These are phyloP conservation scores for Toxotes lorentzi DNA, from an alignment of 2,797 vertebrate genomes.

Conservation along the genomic window DNA sequence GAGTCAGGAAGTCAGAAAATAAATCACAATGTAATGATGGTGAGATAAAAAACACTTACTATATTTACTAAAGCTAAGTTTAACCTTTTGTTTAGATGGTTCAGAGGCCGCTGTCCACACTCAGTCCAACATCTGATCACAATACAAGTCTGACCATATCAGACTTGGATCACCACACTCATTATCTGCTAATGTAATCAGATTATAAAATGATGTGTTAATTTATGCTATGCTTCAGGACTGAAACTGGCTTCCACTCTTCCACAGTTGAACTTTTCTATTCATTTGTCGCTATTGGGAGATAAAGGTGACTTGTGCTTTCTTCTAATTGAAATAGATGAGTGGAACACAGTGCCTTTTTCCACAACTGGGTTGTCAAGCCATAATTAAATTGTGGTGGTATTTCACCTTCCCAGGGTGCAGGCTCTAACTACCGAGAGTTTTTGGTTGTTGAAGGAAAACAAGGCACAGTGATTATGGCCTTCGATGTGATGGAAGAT, in stretches of 20 bases:
- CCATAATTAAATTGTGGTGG: constrained; percentile 52
- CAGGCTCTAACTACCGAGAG: constrained; percentile 24
- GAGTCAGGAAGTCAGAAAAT: not conserved
- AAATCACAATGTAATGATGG: not conserved
- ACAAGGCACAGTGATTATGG: constrained; percentile 20
- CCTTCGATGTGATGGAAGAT: constrained; percentile 21
- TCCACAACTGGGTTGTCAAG: constrained; percentile 29
- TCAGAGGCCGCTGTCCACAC: not conserved
- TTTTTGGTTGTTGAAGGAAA: constrained; percentile 34
- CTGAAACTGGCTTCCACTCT: constrained; percentile 2
- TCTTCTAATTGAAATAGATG: constrained; percentile 61
- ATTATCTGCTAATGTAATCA: not conserved
- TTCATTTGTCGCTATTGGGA: constrained; percentile 34
- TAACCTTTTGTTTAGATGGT: not conserved
- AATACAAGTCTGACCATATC: not conserved
- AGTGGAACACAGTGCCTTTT: constrained; percentile 26
- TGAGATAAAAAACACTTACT: not conserved
- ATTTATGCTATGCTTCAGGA: not conserved
- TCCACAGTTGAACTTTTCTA: constrained; percentile 27
- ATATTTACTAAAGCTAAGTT: not conserved
- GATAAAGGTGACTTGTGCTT: constrained; percentile 31
- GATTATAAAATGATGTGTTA: not conserved
- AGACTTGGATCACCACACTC: not conserved
- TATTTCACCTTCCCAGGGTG: constrained; percentile 40
- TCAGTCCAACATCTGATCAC: not conserved